Evolutionary conservation across 1,140 invertebrate genomes (phyloP).

Genomic region (Teleopsis dalmanni): DNA sequence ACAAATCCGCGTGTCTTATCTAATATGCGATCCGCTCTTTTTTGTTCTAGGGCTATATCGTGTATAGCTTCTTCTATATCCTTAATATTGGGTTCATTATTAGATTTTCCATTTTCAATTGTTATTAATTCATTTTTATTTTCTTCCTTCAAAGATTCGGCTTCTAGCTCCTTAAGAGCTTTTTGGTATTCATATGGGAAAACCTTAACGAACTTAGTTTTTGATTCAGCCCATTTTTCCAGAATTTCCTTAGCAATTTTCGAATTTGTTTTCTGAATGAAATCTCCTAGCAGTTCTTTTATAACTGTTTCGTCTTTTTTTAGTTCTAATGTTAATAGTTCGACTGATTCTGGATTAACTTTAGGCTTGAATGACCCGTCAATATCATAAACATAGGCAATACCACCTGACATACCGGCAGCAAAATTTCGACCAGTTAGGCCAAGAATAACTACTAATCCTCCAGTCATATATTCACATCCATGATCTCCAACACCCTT

Average conservation of each 20-base stretch:
- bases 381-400: constrained; percentile 91
- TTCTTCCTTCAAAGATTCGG: constrained; percentile 51
- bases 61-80: constrained; percentile 86
- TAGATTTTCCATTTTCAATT: constrained; percentile 46
- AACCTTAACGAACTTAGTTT: constrained; percentile 86
- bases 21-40: constrained; percentile 73
- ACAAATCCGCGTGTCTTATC: constrained; percentile 94
- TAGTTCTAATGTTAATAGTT: constrained; percentile 70
- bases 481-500: constrained; percentile 96
- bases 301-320: constrained; percentile 76
- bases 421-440: constrained; percentile 96
- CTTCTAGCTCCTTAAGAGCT: constrained; percentile 69
- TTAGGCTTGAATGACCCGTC: constrained; percentile 76
- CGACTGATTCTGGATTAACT: constrained; percentile 88
- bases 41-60: constrained; percentile 67
- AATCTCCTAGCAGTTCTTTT: constrained; percentile 74
- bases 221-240: constrained; percentile 71
- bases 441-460: constrained; percentile 82
- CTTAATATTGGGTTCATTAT: constrained; percentile 50
- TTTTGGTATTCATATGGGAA: constrained; percentile 97
- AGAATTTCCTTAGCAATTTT: constrained; percentile 73
- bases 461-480: constrained; percentile 99
- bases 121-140: constrained; percentile 44
- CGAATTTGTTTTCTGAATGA: constrained; percentile 83
- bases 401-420: constrained; percentile 94